Evolutionary conservation across 2,797 vertebrate genomes (phyloP).

Genomic region (Buceros bicornis): DNA sequence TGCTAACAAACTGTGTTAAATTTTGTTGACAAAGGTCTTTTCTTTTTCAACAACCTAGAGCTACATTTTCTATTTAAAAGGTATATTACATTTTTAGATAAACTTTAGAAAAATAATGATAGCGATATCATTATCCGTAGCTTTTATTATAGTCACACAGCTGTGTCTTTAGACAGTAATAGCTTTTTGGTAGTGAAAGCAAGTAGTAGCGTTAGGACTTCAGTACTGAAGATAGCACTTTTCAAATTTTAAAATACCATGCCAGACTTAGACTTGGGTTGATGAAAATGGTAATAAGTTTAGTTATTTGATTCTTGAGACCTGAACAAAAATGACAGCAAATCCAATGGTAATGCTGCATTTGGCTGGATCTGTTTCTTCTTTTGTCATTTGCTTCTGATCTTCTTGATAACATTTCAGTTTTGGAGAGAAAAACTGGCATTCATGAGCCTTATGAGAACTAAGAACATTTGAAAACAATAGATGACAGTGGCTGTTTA

Average conservation of each 20-base stretch:
- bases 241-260: not conserved
- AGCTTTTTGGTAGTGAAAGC: not conserved
- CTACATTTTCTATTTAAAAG: not conserved
- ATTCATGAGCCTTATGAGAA: not conserved
- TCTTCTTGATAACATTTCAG: not conserved
- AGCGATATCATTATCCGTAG: not conserved
- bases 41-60: not conserved
- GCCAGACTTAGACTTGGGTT: not conserved
- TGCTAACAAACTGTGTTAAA: slow-evolving; percentile 4
- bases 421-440: not conserved
- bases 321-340: not conserved
- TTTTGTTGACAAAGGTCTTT: slow-evolving; percentile 30
- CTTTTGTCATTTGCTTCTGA: not conserved
- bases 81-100: not conserved
- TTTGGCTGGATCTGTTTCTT: not conserved
- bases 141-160: too few relatives aligned
- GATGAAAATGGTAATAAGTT: not conserved
- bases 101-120: not conserved
- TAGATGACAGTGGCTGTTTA: not conserved
- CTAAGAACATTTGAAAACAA: not conserved
- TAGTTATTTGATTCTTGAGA: not conserved
- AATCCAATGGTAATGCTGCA: not conserved
- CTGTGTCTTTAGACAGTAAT: too few relatives aligned
- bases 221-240: not conserved
- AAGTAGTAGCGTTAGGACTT: not conserved